A percentile compares a stretch with the other conserved stretches of the same genome.
Conservation (phyloP, 2,797 vertebrate genomes). For the Sebastes hubbsi region DNA sequence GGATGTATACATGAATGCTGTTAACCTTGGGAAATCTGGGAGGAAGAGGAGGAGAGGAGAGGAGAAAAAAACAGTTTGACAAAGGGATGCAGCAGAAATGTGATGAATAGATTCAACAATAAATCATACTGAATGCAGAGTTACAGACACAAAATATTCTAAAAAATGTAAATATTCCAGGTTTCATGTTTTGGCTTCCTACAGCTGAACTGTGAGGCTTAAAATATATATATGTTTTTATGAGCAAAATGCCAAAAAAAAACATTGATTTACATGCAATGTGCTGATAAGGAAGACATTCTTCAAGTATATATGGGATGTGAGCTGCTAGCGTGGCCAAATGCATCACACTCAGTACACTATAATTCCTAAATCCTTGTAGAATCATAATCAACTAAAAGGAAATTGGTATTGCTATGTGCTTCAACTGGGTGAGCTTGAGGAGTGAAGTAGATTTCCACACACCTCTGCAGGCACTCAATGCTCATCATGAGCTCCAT, state of each 20-base stretch:
- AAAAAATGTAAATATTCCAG: not conserved
- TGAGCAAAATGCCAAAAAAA: not conserved
- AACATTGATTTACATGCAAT: not conserved
- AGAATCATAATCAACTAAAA: constrained; percentile 31
- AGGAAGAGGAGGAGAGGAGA: not conserved
- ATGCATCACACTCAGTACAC: constrained; percentile 12
- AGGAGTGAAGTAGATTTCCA: constrained; percentile 57
- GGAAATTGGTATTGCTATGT: constrained; percentile 34
- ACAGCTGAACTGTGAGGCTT: not conserved
- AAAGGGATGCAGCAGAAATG: constrained; percentile 4
- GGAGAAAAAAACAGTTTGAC: not conserved
- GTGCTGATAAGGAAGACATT: not conserved
- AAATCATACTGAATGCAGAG: not conserved
- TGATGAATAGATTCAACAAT: constrained; percentile 13
- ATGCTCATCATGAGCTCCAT: constrained; percentile 65
- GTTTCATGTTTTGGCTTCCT: constrained; percentile 4
- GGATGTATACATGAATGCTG: not conserved
- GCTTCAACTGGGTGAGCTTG: constrained; percentile 43
- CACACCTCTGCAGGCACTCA: constrained; percentile 68
- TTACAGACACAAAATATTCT: not conserved
- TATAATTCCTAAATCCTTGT: constrained; percentile 37
- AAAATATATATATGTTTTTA: not conserved
- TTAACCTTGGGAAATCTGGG: constrained; percentile 14
- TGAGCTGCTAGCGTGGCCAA: constrained; percentile 12
- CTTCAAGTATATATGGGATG: not conserved